Evolutionary conservation across 92 coral and sea anemone genomes (phyloP).

Genomic region (Isaurus tuberculatus): DNA sequence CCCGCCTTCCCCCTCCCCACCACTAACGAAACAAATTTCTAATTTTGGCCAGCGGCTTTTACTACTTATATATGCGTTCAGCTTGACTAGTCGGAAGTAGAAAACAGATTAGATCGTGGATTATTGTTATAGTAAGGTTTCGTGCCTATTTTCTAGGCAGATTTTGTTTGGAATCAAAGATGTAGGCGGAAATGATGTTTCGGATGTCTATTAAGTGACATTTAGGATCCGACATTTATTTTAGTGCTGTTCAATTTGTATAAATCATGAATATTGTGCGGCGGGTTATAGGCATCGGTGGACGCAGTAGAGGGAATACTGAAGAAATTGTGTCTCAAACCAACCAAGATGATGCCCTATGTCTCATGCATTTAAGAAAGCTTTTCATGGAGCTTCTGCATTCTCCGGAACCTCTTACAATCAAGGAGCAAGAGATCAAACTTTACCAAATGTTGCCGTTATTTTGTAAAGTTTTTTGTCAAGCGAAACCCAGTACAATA

Average conservation of each 20-base stretch:
- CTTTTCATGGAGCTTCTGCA: slow-evolving; percentile 97
- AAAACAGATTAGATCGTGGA: not conserved
- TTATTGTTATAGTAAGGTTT: slow-evolving; percentile 22
- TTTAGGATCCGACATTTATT: not conserved
- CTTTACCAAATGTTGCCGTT: slow-evolving; percentile 93
- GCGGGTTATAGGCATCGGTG: slow-evolving; percentile 69
- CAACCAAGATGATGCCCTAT: slow-evolving; percentile 85
- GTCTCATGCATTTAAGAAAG: slow-evolving; percentile 89
- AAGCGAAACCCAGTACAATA: slow-evolving; percentile 76
- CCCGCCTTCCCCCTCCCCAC: no score
- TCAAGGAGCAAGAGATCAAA: slow-evolving; percentile 92
- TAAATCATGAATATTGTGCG: slow-evolving; percentile 79
- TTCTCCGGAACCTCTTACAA: slow-evolving; percentile 91
- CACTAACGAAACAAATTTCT: not conserved
- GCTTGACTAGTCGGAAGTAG: slow-evolving; percentile 35
- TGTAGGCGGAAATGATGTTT: slow-evolving; percentile 33
- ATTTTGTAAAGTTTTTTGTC: slow-evolving; percentile 90
- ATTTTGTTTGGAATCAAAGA: slow-evolving; percentile 20
- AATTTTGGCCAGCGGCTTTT: slow-evolving; percentile 27
- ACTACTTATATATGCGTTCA: slow-evolving; percentile 20
- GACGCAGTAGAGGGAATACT: slow-evolving; percentile 67
- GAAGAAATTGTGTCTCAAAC: slow-evolving; percentile 68
- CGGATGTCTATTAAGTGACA: slow-evolving; percentile 1
- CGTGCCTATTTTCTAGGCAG: slow-evolving; percentile 12
- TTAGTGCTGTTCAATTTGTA: not conserved